Conservation (phyloP, 2,888 invertebrate genomes). For the Drosophila maculinotata region DNA sequence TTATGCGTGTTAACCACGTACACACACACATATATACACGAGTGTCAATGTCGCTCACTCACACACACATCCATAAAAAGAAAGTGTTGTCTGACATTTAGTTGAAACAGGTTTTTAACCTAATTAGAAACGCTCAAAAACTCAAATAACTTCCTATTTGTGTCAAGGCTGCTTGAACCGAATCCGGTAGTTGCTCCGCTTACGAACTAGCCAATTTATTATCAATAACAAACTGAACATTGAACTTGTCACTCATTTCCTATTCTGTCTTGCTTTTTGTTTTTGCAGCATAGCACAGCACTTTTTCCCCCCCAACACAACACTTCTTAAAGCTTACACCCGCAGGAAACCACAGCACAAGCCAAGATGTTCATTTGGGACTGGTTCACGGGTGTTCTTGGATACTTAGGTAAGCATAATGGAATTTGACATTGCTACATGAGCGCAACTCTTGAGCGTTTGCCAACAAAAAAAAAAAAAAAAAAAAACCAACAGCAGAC, state of each 20-base stretch:
- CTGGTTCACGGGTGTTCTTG: slow-evolving; percentile 97
- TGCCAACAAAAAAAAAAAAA: slow-evolving; percentile 76
- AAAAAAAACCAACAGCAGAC: slow-evolving; percentile 57
- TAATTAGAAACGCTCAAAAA: slow-evolving; percentile 60
- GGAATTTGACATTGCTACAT: slow-evolving; percentile 60
- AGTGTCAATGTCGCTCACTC: slow-evolving; percentile 23
- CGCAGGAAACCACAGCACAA: slow-evolving; percentile 59
- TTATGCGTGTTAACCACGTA: slow-evolving; percentile 75
- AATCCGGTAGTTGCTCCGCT: background rate
- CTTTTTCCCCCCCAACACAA: slow-evolving; percentile 55
- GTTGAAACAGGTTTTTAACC: slow-evolving; percentile 74
- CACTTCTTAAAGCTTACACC: slow-evolving; percentile 47
- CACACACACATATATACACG: slow-evolving; percentile 23
- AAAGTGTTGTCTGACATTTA: slow-evolving; percentile 73
- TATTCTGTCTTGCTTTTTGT: slow-evolving; percentile 19
- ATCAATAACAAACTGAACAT: slow-evolving; percentile 61
- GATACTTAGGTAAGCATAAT: slow-evolving; percentile 92
- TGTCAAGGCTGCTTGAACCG: slow-evolving; percentile 63
- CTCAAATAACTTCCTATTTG: slow-evolving; percentile 43
- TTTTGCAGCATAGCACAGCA: slow-evolving; percentile 56
- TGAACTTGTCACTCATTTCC: slow-evolving; percentile 57
- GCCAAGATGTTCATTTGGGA: slow-evolving; percentile 95
- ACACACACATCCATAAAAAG: slow-evolving; percentile 47
- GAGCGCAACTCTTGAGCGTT: slow-evolving; percentile 71
- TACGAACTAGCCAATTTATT: slow-evolving; percentile 45